Evolutionary conservation across 2,797 vertebrate species (phyloP).

Genomic region (Coccyzus lansbergi): DNA sequence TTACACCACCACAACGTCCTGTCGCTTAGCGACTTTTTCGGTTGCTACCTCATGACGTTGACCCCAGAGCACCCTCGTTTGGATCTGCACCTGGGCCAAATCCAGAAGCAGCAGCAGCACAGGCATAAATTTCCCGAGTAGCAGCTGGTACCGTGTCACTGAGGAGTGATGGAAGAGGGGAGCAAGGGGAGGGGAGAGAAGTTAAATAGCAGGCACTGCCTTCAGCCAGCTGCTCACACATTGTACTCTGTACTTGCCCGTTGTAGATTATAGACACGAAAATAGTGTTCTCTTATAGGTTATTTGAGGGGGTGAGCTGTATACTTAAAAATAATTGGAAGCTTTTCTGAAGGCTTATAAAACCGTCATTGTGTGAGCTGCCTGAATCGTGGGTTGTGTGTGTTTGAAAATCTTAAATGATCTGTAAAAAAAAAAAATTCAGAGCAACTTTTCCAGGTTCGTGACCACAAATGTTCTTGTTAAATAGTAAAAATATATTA

Average conservation of each 20-base stretch:
- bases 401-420: neutral
- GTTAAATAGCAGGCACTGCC: neutral
- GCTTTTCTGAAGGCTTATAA: neutral
- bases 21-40: fast-evolving
- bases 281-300: neutral
- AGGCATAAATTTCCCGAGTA: neutral
- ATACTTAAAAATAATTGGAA: neutral
- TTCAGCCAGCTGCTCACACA: neutral
- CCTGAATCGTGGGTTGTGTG: neutral
- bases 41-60: fast-evolving
- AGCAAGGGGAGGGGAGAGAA: neutral
- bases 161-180: neutral
- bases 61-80: neutral
- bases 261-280: neutral
- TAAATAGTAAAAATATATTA: neutral
- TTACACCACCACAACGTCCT: fast-evolving
- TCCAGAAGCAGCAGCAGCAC: neutral
- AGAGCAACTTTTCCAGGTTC: neutral
- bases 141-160: neutral
- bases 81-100: neutral
- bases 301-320: neutral
- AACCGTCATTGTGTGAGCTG: neutral
- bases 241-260: neutral
- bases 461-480: neutral
- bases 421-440: neutral